Evolutionary conservation across 2,113 vertebrate species (phyloP), one percentile per base, ranked within the genome.

Genomic region (Amazona guildingii): DNA sequence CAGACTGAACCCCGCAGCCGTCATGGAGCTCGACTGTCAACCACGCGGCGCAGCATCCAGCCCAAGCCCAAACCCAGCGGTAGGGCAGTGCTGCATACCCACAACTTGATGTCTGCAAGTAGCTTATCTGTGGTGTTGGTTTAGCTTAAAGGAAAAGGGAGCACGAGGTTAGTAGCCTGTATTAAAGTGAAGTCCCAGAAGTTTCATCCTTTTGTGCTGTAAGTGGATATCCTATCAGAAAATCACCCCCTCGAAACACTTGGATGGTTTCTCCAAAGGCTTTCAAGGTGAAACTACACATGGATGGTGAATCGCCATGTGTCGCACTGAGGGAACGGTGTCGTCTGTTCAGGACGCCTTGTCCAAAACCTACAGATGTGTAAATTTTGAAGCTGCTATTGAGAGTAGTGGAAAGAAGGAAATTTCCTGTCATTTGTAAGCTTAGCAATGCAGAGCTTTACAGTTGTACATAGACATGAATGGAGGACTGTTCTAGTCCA

Each of bases 11-110:
- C 98, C 11, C 98, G 98, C 3, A 98, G 99, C 76, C 98, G 98
- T 9, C 98, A 98, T 0, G 99, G 98, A 67, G 99, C 99, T 27
- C 98, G 99, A 17, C 98, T 99, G 17, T 99, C 99, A 2, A 99
- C 99, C 27, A 99, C 99, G 0, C 98, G 99, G 18, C 97, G 99
- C 84, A 99, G 99, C 98, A 99, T 99, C 97, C 99, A 99, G 97
- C 99, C 99, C 29, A 99, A 99, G 94, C 98, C 98, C 37, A 99
- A 99, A 95, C 98, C 98, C 11, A 91, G 98, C 12, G 99, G 99
- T 99, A 98, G 98, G 97, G 74, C 77, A 75, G 41, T 3, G n/a
- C 83, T 69, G 69, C 49, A 4, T 46, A 28, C 14, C 51, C 75
- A 57, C 29, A 59, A 1, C 43, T 11, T 54, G 11, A 1, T 28